Percentiles rank a stretch among this genome's conserved stretches.
phyloP scores from a whole-genome alignment of 2,888 invertebrate species.

The Dugesia japonica region DNA sequence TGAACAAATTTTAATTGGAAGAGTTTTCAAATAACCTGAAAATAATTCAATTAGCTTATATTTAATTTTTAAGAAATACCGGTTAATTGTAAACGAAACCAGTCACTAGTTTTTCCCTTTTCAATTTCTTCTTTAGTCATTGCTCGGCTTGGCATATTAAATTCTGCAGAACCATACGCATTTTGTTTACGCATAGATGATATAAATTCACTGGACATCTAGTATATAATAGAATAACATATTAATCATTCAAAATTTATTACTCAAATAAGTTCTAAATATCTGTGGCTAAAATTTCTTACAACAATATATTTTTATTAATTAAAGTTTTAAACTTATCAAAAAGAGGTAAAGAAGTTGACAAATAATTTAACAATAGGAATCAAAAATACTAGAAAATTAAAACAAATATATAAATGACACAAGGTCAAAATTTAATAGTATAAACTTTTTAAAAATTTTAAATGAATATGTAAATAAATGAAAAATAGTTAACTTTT shows the following conservation, averaged over 20 bases:
- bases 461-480: no score
- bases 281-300: no score
- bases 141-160: background rate
- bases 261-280: no score
- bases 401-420: background rate
- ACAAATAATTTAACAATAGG: slow-evolving; percentile 4
- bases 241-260: no score
- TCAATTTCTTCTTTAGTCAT: slow-evolving; percentile 5
- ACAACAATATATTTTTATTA: no score
- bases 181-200: background rate
- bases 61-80: background rate
- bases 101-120: background rate
- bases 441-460: no score
- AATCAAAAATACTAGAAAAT: slow-evolving; percentile 20
- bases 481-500: no score
- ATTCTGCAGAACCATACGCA: background rate
- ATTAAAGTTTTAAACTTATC: no score
- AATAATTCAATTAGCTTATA: background rate
- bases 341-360: background rate
- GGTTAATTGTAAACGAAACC: background rate
- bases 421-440: background rate
- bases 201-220: background rate
- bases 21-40: background rate
- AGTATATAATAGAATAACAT: no score
- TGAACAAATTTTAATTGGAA: background rate